Evolutionary conservation across 2,797 vertebrate species (phyloP), one percentile per base, ranked within the genome.

Genomic region (Aphelocoma californica): DNA sequence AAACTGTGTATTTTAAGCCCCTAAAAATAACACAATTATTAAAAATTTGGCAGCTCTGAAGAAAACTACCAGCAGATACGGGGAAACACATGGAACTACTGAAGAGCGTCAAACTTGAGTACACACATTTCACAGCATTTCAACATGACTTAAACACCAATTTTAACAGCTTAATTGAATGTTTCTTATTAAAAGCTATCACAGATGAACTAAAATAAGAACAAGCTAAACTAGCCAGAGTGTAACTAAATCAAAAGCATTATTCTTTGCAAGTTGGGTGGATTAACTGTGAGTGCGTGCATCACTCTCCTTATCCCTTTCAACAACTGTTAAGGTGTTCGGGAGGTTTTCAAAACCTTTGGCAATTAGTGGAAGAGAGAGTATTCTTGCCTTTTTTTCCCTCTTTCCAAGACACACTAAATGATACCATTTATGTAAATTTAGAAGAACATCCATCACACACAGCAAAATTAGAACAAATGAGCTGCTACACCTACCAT

Each of bases 1-100:
- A 95, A 53, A 95, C 92, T 70, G 51, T 92, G 50, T 92, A 73
- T 95, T 31, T 69, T 86, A 91, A 90, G 75, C 70, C 74, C 32
- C 97, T 95, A 95, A 94, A 97, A 96, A 97, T 94, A 96, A 93
- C n/a, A 94, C 34, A 83, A 96, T 80, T 94, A 93, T 93, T 93
- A 96, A 95, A 56, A 96, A 96, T 81, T 91, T 95, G 92, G 88
- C 79, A 97, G 82, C 61, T 94, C 92, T 88, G 71, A 65, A 92
- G 57, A 92, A 88, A 97, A 95, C 91, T 86, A 45, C 56, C 82
- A 86, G 67, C 90, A 95, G 95, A 93, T 81, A 93, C 0, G 2
- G 61, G 90, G 74, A 94, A 94, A 69, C 88, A 93, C 94, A 94
- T 85, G 83, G 94, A 96, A 90, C 64, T 85, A 54, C 83, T 93